Base-by-base conservation (phyloP, 2,888 invertebrate genomes). In the Lobophora halterata region DNA sequence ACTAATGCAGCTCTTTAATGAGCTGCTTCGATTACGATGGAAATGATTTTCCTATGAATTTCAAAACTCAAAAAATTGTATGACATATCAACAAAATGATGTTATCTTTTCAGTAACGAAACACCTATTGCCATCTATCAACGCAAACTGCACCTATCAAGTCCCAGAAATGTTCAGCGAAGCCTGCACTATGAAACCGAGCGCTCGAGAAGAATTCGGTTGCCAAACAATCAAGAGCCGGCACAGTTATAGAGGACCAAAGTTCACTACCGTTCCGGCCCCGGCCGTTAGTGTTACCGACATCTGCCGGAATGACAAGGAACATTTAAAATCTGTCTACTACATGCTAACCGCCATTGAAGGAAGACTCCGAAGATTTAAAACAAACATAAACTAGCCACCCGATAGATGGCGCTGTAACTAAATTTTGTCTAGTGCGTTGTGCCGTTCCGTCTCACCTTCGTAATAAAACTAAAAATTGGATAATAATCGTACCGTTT, bases 181-280 rank as follows among this genome's bases (percentile, higher is more conserved):
- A 47, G 69, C 64, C 1, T 71, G 66, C 43, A 77, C 77, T 0
- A 80, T 79, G 81, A 78, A 72, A 28, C 81, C 81, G 0, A 80
- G 76, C 19, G 74, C 67, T 0, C 57, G 58, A 5, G 48, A 54
- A 0, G 69, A 72, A 1, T 48, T 66, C 3, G 61, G 58, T 28
- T 69, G 71, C 32, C 79, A 82, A 44, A 74, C 76, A 0, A 29
- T 33, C 14, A 60, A 49, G 46, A n/a, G 31, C 8, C 25, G 7
- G n/a, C 4, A 17, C 18, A 30, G 23, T 23, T 17, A 14, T 20
- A 33, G 31, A 2, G 4, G 20, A 6, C 6, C 21, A 31, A 49
- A 26, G 10, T 55, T 46, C 9, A 32, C 49, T 5, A 56, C 60
- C 25, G 3, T 43, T 2, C 26, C 77, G 1, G 60, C 67, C 0